A percentile compares a stretch with the other conserved stretches of the same genome.
Conservation (phyloP, 1,140 invertebrate species). For the Lordiphosa stackelbergi region DNA sequence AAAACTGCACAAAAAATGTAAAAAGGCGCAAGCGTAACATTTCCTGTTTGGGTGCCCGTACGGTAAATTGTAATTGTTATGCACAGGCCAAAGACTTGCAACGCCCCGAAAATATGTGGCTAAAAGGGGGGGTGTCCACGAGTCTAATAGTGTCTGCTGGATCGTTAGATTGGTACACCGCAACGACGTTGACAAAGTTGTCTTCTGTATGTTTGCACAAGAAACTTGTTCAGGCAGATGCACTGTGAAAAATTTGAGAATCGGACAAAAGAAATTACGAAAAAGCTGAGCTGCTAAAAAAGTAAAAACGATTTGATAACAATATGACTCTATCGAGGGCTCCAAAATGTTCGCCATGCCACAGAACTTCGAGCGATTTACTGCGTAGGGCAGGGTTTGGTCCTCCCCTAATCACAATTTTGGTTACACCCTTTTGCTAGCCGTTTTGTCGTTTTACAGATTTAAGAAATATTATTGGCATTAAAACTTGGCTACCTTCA, state of each 20-base stretch:
- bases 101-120: conserved; percentile 18
- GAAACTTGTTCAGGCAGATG: conserved; percentile 33
- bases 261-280: too few relatives aligned
- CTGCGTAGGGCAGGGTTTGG: too few relatives aligned
- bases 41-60: conserved; percentile 49
- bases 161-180: neutral
- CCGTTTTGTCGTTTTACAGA: too few relatives aligned
- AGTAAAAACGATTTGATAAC: too few relatives aligned
- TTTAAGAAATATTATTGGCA: too few relatives aligned
- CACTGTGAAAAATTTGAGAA: neutral
- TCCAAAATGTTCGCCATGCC: too few relatives aligned
- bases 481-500: too few relatives aligned
- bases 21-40: conserved; percentile 53
- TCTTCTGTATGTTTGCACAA: conserved; percentile 24
- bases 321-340: too few relatives aligned
- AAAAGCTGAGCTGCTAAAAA: too few relatives aligned
- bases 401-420: too few relatives aligned
- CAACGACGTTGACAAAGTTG: conserved; percentile 51
- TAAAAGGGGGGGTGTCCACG: neutral
- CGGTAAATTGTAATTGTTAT: conserved; percentile 66
- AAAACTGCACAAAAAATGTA: conserved; percentile 28
- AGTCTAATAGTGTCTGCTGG: conserved; percentile 2
- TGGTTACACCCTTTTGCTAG: too few relatives aligned
- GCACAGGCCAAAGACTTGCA: conserved; percentile 48
- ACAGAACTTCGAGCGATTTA: too few relatives aligned